Conservation (phyloP, 2,888 invertebrate species). For the Scrobipalpa atriplicella region DNA sequence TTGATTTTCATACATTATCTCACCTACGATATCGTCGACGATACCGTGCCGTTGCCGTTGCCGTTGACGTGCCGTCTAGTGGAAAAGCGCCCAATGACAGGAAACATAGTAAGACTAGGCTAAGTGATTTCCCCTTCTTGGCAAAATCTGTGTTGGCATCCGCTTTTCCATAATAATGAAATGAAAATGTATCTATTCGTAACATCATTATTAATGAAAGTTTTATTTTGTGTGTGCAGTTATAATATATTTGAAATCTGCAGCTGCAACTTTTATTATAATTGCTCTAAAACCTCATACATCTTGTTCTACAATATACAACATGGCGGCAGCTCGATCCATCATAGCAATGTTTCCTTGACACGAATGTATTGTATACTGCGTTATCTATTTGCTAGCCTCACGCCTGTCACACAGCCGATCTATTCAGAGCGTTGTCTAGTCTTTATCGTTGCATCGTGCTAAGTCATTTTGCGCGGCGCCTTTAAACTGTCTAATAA, state of each 20-base stretch:
- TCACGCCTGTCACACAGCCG: constrained; percentile 25
- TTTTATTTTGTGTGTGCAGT: background rate
- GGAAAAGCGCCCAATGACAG: too few relatives aligned
- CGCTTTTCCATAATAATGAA: background rate
- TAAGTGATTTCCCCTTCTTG: background rate
- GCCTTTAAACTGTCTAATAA: constrained; percentile 18
- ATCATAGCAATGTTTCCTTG: constrained; percentile 34
- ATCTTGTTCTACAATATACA: constrained; percentile 6
- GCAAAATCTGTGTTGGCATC: background rate
- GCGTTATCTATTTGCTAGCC: constrained; percentile 29
- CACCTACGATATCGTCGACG: too few relatives aligned
- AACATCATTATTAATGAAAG: background rate
- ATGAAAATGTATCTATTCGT: too few relatives aligned
- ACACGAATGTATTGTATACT: constrained; percentile 36
- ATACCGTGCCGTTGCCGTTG: too few relatives aligned
- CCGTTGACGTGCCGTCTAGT: too few relatives aligned
- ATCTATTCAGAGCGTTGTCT: constrained; percentile 31
- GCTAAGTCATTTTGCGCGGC: constrained; percentile 32
- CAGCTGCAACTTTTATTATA: background rate
- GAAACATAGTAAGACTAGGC: background rate
- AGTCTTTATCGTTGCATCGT: constrained; percentile 27
- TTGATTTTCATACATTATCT: too few relatives aligned
- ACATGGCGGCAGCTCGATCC: constrained; percentile 30
- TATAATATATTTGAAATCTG: too few relatives aligned
- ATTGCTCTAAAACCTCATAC: background rate